Percentiles rank a stretch among this genome's conserved stretches.
phyloP scores from a whole-genome alignment of 2,797 vertebrate species.

The Eidolon dupreanum region DNA sequence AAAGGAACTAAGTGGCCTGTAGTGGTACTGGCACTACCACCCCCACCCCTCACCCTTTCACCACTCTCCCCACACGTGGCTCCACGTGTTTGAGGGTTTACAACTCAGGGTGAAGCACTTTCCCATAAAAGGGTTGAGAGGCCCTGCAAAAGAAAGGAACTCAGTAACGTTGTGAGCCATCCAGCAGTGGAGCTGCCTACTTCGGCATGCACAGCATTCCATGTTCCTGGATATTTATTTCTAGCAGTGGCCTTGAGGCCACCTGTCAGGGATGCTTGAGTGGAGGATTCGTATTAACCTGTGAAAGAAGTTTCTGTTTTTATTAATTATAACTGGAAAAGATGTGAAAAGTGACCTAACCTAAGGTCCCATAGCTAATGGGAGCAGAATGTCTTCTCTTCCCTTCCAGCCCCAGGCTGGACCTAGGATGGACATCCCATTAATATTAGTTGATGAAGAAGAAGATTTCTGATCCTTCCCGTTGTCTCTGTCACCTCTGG shows the following conservation, averaged over 20 bases:
- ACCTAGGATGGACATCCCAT: neutral
- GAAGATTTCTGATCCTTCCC: neutral
- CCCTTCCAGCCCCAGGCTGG: too few relatives aligned
- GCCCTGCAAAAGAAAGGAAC: neutral
- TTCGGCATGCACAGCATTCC: neutral
- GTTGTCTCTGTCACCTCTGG: neutral
- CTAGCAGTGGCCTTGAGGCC: neutral
- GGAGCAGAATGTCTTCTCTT: neutral
- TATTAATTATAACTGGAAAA: neutral
- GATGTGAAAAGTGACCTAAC: neutral
- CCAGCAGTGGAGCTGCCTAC: neutral
- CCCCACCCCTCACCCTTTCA: neutral
- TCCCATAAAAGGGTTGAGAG: neutral
- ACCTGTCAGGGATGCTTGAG: neutral
- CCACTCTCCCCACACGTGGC: neutral
- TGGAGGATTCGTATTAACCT: neutral
- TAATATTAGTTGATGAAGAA: neutral
- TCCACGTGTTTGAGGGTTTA: neutral
- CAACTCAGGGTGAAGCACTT: neutral
- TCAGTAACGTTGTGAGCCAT: neutral
- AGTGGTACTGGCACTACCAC: fast-evolving
- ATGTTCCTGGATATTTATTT: neutral
- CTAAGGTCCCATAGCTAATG: neutral
- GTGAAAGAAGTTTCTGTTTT: neutral
- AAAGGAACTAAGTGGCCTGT: neutral